phyloP scores from a whole-genome alignment of 2,888 invertebrate species.

The Cephus sareptanus region DNA sequence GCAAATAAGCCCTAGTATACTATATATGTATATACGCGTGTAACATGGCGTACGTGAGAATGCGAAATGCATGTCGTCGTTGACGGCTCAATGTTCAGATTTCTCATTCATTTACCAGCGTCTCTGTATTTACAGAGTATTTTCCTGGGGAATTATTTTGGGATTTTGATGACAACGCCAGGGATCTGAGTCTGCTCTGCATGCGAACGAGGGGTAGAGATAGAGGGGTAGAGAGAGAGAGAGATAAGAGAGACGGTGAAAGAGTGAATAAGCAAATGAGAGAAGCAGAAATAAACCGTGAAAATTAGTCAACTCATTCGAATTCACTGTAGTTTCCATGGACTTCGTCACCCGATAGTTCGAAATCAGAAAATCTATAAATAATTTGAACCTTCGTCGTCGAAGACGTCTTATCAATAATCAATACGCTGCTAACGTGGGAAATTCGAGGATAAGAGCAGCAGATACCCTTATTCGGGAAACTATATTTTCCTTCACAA shows the following conservation, averaged over 20 bases:
- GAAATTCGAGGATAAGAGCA: not conserved
- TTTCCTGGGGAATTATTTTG: conserved; percentile 21
- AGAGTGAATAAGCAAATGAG: not conserved
- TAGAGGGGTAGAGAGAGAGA: conserved; percentile 8
- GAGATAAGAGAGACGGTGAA: not conserved
- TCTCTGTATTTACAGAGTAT: conserved; percentile 19
- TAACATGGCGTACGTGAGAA: conserved; percentile 11
- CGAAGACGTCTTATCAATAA: not conserved
- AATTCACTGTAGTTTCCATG: not conserved
- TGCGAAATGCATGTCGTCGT: conserved; percentile 27
- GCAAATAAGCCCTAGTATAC: conserved; percentile 6
- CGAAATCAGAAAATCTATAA: not conserved
- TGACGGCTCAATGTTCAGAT: conserved; percentile 25
- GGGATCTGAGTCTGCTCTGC: not conserved
- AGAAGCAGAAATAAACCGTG: not conserved
- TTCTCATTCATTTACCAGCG: conserved; percentile 8
- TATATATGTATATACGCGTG: conserved; percentile 4
- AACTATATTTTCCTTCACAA: not conserved
- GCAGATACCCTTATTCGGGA: not conserved
- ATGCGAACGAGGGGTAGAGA: conserved; percentile 14
- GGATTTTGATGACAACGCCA: not conserved
- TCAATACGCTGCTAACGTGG: not conserved
- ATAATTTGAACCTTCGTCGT: not conserved
- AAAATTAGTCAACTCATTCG: not conserved
- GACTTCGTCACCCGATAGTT: not conserved